These are phyloP conservation scores for Guaruba guarouba DNA, from an alignment of 2,113 vertebrate genomes.

Conservation along the genomic window DNA sequence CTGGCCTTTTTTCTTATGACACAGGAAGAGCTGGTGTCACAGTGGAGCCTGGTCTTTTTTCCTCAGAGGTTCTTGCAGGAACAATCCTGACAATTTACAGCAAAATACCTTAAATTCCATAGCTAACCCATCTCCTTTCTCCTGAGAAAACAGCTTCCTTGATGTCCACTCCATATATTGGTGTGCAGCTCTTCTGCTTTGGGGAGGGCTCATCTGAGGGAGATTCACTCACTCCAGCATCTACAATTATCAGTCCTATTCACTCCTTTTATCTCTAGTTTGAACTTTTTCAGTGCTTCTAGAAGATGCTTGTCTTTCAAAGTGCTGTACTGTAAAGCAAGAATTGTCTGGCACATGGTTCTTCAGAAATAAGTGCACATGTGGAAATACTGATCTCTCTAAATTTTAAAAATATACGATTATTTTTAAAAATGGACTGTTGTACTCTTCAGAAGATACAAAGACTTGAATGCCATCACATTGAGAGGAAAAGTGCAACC, in stretches of 20 bases:
- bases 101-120: not conserved
- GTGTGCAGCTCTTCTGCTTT: not conserved
- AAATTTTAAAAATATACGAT: not conserved
- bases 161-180: not conserved
- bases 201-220: not conserved
- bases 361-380: not conserved
- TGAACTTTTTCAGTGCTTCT: not conserved
- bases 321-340: not conserved
- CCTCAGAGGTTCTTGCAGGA: not conserved
- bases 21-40: fast-evolving
- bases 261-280: not conserved
- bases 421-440: not conserved
- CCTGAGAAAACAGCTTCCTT: not conserved
- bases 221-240: not conserved
- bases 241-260: not conserved
- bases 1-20: not conserved
- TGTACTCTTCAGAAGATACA: not conserved
- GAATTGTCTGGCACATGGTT: not conserved
- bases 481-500: not conserved
- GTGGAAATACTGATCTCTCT: not conserved
- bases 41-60: not conserved
- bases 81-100: not conserved
- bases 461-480: not conserved
- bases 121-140: not conserved
- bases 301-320: not conserved